A percentile compares a stretch with the other conserved stretches of the same genome.
phyloP scores from a whole-genome alignment of 2,797 vertebrate species.

The Peromyscus aztecus region DNA sequence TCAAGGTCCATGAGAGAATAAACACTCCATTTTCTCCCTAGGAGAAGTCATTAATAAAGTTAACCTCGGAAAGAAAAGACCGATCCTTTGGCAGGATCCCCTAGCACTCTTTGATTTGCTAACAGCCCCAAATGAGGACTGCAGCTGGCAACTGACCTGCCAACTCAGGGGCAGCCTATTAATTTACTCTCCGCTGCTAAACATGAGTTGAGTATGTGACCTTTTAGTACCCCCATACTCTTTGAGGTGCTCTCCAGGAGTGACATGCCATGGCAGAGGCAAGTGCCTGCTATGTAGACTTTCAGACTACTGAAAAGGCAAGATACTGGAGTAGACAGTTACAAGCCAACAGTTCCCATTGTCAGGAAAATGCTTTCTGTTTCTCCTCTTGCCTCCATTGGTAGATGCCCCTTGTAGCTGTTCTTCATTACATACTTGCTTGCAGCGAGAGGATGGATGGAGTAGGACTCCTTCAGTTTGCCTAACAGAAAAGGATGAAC shows the following conservation, averaged over 20 bases:
- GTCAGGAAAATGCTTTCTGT: neutral
- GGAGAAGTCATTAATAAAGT: slow-evolving; percentile 45
- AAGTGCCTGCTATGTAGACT: neutral
- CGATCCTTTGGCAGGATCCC: slow-evolving; percentile 11
- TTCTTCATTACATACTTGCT: slow-evolving; percentile 40
- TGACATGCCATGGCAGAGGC: slow-evolving; percentile 31
- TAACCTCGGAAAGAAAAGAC: slow-evolving; percentile 46
- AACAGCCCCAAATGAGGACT: slow-evolving; percentile 43
- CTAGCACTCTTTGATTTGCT: slow-evolving; percentile 42
- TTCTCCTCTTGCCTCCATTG: neutral
- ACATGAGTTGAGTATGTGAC: neutral
- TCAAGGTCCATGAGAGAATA: neutral
- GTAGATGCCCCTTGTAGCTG: neutral
- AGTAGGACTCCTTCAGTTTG: slow-evolving; percentile 50
- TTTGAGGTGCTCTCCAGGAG: neutral
- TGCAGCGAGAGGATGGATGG: neutral
- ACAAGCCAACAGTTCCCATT: neutral
- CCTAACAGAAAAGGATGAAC: slow-evolving; percentile 78
- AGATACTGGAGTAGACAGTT: neutral
- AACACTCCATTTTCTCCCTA: neutral
- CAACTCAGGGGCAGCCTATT: neutral
- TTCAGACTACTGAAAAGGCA: neutral
- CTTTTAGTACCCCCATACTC: neutral
- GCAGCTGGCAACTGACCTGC: slow-evolving; percentile 28
- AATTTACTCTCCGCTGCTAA: slow-evolving; percentile 39